Percentiles rank a stretch among this genome's conserved stretches.
Conservation (phyloP, 2,888 invertebrate genomes). For the Amitus sp. region DNA sequence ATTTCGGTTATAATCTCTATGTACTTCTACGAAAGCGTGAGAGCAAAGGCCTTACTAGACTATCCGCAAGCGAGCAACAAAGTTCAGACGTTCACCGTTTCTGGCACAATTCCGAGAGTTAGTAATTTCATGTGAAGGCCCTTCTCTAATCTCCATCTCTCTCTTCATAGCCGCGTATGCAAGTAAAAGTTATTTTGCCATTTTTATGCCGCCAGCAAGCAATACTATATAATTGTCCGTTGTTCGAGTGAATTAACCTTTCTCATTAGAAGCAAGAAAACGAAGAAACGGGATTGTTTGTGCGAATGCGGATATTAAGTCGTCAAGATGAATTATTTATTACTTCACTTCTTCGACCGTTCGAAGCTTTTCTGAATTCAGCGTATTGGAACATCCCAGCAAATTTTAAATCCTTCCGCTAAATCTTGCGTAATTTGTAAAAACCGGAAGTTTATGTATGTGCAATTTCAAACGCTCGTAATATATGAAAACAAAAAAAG, state of each 20-base stretch:
- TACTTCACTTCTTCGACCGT: neutral
- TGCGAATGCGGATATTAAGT: neutral
- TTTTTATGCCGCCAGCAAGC: constrained; percentile 1
- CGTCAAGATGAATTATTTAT: neutral
- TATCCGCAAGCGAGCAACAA: constrained; percentile 40
- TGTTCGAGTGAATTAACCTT: constrained; percentile 4
- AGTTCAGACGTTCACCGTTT: constrained; percentile 44
- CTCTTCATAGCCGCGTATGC: constrained; percentile 23
- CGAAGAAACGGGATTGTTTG: neutral
- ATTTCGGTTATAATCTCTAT: constrained; percentile 34
- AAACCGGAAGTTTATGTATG: too few relatives aligned
- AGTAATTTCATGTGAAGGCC: constrained; percentile 41
- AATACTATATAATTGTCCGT: neutral
- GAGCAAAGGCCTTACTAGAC: constrained; percentile 41
- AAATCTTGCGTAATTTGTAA: too few relatives aligned
- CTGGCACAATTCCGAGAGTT: constrained; percentile 42
- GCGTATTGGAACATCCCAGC: too few relatives aligned
- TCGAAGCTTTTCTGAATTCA: too few relatives aligned
- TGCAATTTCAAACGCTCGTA: too few relatives aligned
- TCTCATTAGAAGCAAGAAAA: neutral
- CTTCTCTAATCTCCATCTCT: constrained; percentile 39
- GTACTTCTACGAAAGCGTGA: constrained; percentile 42
- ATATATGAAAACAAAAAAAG: too few relatives aligned
- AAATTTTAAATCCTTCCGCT: too few relatives aligned
- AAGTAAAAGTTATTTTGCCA: constrained; percentile 36